Conservation (phyloP, 2,797 vertebrate species). For the Acipenser transmontanus region DNA sequence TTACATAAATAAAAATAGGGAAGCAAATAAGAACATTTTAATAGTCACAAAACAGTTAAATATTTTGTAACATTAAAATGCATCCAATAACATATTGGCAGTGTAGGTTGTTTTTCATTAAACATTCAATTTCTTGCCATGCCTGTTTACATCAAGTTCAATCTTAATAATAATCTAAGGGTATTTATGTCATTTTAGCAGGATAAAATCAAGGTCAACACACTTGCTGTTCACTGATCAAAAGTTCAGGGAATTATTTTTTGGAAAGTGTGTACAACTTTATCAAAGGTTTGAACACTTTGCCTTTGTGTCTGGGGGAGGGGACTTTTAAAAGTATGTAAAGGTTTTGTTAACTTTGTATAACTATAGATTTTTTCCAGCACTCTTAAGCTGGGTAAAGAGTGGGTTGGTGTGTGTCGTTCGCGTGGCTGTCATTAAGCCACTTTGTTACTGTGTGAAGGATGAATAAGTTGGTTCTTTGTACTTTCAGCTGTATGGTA, state of each 20-base stretch:
- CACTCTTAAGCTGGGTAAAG: slow-evolving; percentile 59
- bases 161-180: too few species aligned
- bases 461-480: slow-evolving; percentile 92
- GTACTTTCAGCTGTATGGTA: slow-evolving; percentile 99
- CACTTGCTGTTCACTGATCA: too few species aligned
- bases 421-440: slow-evolving; percentile 99
- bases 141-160: too few species aligned
- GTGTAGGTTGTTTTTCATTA: too few species aligned
- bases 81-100: too few species aligned
- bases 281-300: slow-evolving; percentile 37
- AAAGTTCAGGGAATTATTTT: neutral
- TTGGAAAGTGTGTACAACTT: slow-evolving; percentile 10
- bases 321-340: slow-evolving; percentile 40
- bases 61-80: too few species aligned
- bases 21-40: too few species aligned
- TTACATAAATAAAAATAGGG: too few species aligned
- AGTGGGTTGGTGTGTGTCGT: slow-evolving; percentile 90
- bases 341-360: slow-evolving; percentile 35
- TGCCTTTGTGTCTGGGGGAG: slow-evolving; percentile 31
- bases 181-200: too few species aligned
- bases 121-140: too few species aligned
- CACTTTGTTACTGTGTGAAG: slow-evolving; percentile 89
- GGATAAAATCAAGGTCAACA: too few species aligned
- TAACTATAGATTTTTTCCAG: slow-evolving; percentile 37
- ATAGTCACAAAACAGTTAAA: too few species aligned